Percentiles rank a stretch among this genome's conserved stretches.
phyloP scores from a whole-genome alignment of 2,888 invertebrate species.

The Clepsis dumicolana region DNA sequence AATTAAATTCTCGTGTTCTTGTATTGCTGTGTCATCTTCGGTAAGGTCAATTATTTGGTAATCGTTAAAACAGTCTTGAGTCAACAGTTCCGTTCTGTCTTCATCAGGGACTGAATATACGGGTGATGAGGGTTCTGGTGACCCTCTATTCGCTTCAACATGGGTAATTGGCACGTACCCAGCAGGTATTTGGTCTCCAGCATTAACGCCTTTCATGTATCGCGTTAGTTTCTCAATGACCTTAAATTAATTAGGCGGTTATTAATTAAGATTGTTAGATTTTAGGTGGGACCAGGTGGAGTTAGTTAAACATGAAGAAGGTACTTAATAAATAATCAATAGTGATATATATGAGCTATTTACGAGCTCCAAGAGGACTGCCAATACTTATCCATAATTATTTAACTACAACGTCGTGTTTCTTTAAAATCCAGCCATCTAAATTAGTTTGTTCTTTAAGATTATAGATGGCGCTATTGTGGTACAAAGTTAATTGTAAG shows the following conservation, averaged over 20 bases:
- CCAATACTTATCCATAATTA: too few relatives aligned
- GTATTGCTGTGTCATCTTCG: slow-evolving; percentile 29
- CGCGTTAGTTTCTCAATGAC: slow-evolving; percentile 69
- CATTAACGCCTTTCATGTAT: slow-evolving; percentile 47
- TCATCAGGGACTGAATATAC: slow-evolving; percentile 58
- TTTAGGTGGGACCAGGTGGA: too few relatives aligned
- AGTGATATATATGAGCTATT: too few relatives aligned
- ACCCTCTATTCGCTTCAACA: background rate
- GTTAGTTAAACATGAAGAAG: too few relatives aligned
- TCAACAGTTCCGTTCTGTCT: slow-evolving; percentile 49
- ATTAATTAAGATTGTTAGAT: background rate
- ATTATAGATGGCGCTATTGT: too few relatives aligned
- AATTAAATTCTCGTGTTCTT: slow-evolving; percentile 1
- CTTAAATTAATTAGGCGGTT: slow-evolving; percentile 50
- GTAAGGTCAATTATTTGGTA: slow-evolving; percentile 49
- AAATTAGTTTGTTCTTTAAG: too few relatives aligned
- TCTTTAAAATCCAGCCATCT: too few relatives aligned
- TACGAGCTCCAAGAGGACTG: too few relatives aligned
- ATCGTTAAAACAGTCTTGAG: slow-evolving; percentile 23
- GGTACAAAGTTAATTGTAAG: too few relatives aligned
- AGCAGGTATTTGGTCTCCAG: slow-evolving; percentile 51
- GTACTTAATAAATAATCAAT: too few relatives aligned
- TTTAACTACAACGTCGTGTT: too few relatives aligned
- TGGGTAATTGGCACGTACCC: background rate
- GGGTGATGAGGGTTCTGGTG: slow-evolving; percentile 50